phyloP scores from a whole-genome alignment of 2,888 invertebrate species.

The Boloria euphrosyne region DNA sequence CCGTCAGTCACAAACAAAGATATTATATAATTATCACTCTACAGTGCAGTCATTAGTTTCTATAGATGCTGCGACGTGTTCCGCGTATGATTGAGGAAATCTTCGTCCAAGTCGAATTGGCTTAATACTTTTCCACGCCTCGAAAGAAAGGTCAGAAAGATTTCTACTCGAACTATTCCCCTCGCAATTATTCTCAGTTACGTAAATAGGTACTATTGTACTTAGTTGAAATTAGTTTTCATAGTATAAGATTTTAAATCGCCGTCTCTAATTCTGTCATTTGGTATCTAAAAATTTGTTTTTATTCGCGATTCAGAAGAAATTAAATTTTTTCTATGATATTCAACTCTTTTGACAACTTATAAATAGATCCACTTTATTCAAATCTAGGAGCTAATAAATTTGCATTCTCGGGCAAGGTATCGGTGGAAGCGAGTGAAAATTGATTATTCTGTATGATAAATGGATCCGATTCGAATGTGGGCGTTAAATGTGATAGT shows the following conservation, averaged over 20 bases:
- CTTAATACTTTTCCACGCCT: slow-evolving; percentile 21
- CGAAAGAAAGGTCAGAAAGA: slow-evolving; percentile 21
- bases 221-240: neutral
- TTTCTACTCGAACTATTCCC: slow-evolving; percentile 9
- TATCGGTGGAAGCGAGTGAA: slow-evolving; percentile 25
- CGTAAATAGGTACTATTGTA: slow-evolving; percentile 6
- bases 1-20: slow-evolving; percentile 33
- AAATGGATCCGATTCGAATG: slow-evolving; percentile 28
- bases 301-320: neutral
- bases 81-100: slow-evolving; percentile 34
- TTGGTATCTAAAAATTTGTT: neutral
- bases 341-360: neutral
- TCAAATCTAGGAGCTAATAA: slow-evolving; percentile 23
- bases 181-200: slow-evolving; percentile 2
- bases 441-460: slow-evolving; percentile 31
- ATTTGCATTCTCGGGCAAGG: slow-evolving; percentile 26
- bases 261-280: no score
- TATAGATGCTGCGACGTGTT: slow-evolving; percentile 24
- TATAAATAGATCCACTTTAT: slow-evolving; percentile 16
- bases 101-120: slow-evolving; percentile 28
- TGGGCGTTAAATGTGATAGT: slow-evolving; percentile 28
- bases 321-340: neutral
- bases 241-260: neutral
- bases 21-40: slow-evolving; percentile 42
- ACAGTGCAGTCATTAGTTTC: slow-evolving; percentile 32